These are phyloP conservation scores for Nephila pilipes DNA, from an alignment of 1,140 invertebrate genomes.

Conservation along the genomic window DNA sequence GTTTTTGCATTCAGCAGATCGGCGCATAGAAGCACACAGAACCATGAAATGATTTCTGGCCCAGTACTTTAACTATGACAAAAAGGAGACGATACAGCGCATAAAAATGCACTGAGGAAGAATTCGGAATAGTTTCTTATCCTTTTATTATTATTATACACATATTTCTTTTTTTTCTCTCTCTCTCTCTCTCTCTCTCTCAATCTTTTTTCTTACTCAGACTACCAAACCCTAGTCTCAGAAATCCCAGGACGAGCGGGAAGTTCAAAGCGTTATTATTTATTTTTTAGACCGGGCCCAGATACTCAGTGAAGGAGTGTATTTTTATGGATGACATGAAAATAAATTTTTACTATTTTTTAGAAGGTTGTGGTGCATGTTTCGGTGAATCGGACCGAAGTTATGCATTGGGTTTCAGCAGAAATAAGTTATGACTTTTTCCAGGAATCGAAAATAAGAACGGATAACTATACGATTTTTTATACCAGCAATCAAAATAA, in stretches of 20 bases:
- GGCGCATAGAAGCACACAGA: not conserved
- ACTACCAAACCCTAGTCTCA: not conserved
- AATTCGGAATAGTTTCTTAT: slow-evolving; percentile 32
- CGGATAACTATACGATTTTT: too few relatives aligned
- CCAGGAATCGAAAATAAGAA: not conserved
- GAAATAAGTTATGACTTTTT: not conserved
- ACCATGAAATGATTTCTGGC: slow-evolving; percentile 31
- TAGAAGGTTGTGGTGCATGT: not conserved
- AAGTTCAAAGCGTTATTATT: slow-evolving; percentile 7
- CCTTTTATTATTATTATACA: slow-evolving; percentile 35
- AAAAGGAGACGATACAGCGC: slow-evolving; percentile 16
- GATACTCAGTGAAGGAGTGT: not conserved
- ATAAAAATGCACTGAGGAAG: slow-evolving; percentile 43
- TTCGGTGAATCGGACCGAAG: not conserved
- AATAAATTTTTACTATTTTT: slow-evolving; percentile 26
- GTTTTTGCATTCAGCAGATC: not conserved
- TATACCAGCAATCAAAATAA: too few relatives aligned
- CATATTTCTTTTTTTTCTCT: slow-evolving; percentile 13
- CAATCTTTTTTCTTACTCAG: not conserved
- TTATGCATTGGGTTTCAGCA: not conserved
- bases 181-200: not conserved
- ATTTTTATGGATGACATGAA: slow-evolving; percentile 39
- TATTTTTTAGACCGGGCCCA: not conserved
- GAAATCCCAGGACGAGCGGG: not conserved
- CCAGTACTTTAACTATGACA: slow-evolving; percentile 22